Base-by-base conservation (phyloP, 1,140 invertebrate genomes). In the Apis dorsata region DNA sequence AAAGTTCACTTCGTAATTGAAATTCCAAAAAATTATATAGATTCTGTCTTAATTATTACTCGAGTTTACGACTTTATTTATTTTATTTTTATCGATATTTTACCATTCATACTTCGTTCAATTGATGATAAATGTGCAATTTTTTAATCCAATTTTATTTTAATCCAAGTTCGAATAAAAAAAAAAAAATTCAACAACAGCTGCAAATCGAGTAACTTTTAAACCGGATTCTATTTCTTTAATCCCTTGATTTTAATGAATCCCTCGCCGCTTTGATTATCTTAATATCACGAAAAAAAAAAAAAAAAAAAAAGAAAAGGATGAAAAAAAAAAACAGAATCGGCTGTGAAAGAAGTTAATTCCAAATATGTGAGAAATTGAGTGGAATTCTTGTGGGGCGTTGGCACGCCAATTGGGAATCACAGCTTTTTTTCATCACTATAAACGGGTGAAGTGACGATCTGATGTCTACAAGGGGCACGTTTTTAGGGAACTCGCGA, bases 401-500 rank as follows among this genome's bases (percentile, higher is more conserved):
- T 15, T 69, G 53, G 49, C 49, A 73, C 51, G 49, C 49, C 69
- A 28, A 17, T 65, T 73, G 78, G 78, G 70, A 44, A 53, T 73
- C 78, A 73, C 78, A 75, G 72, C 71, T 73, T 73, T 15, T n/a
- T 28, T n/a, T 73, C 44, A 24, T 12, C 12, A 70, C 11, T 19
- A 13, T 19, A 15, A 1, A 28, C 7, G 49, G 19, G 19, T 7
- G 34, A 44, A 51, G 19, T 59, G 19, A 51, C n/a, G n/a, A 15
- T 63, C 19, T 17, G 49, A 34, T 55, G 3, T 51, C 21, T 84
- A 84, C 68, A 83, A 83, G 65, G 49, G 57, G 34, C 68, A 10
- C 49, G 53, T 88, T 88, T 89, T 82, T 86, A 89, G 90, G 85
- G 87, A 90, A 15, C 60, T 87, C 12, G 73, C 88, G 76, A 92